phyloP scores from a whole-genome alignment of 2,797 vertebrate species.

The Merluccius polli region DNA sequence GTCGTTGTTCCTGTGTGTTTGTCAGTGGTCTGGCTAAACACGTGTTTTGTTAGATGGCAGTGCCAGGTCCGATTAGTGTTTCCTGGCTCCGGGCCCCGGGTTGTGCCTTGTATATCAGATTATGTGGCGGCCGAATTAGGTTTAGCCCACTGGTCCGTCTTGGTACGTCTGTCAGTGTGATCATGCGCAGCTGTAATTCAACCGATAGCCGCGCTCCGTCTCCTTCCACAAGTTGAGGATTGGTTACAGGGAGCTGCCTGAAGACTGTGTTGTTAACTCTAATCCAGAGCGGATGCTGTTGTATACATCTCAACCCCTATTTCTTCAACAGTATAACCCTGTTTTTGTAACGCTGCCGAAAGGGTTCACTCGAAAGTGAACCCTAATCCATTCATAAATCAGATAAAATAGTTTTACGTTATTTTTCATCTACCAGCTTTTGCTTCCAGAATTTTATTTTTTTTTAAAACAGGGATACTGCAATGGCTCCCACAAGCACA shows the following conservation, averaged over 20 bases:
- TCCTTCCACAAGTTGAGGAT: slow-evolving; percentile 23
- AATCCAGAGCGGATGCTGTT: neutral
- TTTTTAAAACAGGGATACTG: too few relatives aligned
- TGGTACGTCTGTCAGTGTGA: slow-evolving; percentile 47
- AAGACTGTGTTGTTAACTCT: neutral
- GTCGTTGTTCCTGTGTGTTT: slow-evolving; percentile 12
- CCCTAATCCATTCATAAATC: neutral
- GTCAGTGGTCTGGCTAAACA: slow-evolving; percentile 6
- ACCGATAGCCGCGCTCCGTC: slow-evolving; percentile 13
- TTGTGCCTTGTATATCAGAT: slow-evolving; percentile 47
- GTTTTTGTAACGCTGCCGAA: neutral
- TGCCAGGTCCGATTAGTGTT: slow-evolving; percentile 22
- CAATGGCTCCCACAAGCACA: too few relatives aligned
- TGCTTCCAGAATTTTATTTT: too few relatives aligned
- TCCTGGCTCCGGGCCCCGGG: slow-evolving; percentile 27
- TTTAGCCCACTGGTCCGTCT: slow-evolving; percentile 41
- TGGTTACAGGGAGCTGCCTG: neutral
- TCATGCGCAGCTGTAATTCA: slow-evolving; percentile 63
- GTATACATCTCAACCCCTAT: neutral
- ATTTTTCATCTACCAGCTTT: too few relatives aligned
- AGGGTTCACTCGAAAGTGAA: neutral
- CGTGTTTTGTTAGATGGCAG: slow-evolving; percentile 28
- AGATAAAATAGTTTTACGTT: too few relatives aligned
- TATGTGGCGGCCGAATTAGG: slow-evolving; percentile 47
- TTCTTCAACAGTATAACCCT: neutral